Evolutionary conservation across 2,888 invertebrate species (phyloP).

Genomic region (Chironomus tentans): DNA sequence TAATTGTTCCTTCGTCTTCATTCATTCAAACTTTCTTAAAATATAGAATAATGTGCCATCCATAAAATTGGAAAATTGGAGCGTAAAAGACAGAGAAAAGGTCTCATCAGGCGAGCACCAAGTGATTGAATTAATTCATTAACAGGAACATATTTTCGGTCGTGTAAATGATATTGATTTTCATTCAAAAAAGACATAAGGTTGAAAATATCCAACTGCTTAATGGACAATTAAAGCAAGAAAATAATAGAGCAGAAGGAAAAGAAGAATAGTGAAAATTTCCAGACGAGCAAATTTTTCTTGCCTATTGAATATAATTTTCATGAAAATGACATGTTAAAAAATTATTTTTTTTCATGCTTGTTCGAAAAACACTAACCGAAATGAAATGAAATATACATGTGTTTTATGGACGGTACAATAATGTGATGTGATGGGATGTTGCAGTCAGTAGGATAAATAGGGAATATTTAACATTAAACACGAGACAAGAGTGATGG

Average conservation of each 20-base stretch:
- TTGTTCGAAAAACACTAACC: background rate
- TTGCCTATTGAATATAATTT: conserved; percentile 5
- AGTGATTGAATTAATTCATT: conserved; percentile 22
- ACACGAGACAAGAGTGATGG: background rate
- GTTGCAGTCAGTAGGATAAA: background rate
- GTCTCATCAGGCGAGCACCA: background rate
- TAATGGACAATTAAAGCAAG: conserved; percentile 26
- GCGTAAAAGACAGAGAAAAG: background rate
- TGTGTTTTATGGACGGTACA: conserved; percentile 12
- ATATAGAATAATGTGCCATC: background rate
- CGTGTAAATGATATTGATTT: background rate
- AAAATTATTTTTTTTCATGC: background rate
- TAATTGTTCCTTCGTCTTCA: background rate
- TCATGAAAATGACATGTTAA: conserved; percentile 18
- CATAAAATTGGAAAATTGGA: background rate
- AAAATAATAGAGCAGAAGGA: background rate
- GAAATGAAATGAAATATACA: conserved; percentile 10
- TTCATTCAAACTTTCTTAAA: too few species aligned
- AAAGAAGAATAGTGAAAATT: background rate
- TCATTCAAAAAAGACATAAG: background rate
- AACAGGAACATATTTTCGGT: conserved; percentile 9
- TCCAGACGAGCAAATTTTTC: conserved; percentile 15
- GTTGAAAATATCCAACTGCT: conserved; percentile 1
- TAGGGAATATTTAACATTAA: conserved; percentile 4
- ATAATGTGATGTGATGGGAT: conserved; percentile 2